Evolutionary conservation across 2,113 vertebrate species (phyloP), one percentile per base, ranked within the genome.

Genomic region (Prionailurus viverrinus): DNA sequence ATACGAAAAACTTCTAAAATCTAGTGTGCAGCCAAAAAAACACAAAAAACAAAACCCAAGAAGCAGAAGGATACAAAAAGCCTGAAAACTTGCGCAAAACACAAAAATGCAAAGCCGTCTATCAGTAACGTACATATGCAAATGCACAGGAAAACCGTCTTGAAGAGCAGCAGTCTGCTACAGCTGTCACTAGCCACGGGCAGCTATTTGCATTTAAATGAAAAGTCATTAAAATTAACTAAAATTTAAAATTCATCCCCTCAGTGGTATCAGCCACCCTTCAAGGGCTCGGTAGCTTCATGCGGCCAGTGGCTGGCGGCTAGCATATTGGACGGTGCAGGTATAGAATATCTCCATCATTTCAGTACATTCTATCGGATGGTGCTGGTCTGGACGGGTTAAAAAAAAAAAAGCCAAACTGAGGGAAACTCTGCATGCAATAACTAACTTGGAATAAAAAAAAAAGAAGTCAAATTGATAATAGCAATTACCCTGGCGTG

Each of bases 61-160:
- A 33, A 68, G 74, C 81, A n/a, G 74, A 92, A 71, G 48, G 29
- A 36, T 36, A 81, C 15, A 36, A 2, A 33, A 33, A 86, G 3
- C 71, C 63, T 68, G 83, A 71, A 84, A 78, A 83, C 18, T 8
- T 53, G 95, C 39, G 94, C 68, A 98, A 97, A 95, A n/a, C 55
- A 45, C 39, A 53, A 63, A 78, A 31, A 74, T 41, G 76, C 79
- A 92, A 89, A 95, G 7, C 51, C 29, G 25, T 5, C 82, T 33
- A 1, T 21, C 39, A 41, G 25, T 33, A 27, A 55, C 5, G 29
- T 10, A 33, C 5, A 36, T 23, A 68, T 5, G 81, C 13, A 88
- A 91, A 91, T 11, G 7, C 33, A 7, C 14, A 76, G 41, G 4
- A 19, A 2, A 66, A 33, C 69, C 8, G 10, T 23, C 91, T 16